Evolutionary conservation across 2,797 vertebrate genomes (phyloP), one percentile per base, ranked within the genome.

Genomic region (Poeciliopsis infans): DNA sequence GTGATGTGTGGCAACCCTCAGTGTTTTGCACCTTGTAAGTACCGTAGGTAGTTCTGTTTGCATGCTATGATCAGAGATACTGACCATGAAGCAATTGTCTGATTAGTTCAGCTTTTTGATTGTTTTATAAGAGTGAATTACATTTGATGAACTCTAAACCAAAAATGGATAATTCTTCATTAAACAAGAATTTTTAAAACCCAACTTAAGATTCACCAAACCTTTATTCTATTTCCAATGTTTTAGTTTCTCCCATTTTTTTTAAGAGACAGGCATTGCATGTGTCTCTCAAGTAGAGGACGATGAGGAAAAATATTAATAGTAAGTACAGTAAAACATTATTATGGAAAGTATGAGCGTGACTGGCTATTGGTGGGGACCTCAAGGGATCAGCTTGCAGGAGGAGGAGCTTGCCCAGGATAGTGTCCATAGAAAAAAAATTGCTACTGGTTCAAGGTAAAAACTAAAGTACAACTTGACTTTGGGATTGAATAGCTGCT

Each of bases 401-500:
- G n/a, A 39, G 51, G 51, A 53, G 51, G 51, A 53, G 23, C 1
- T 25, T 53, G 51, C 51, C 51, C 51, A 53, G 51, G 61, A 66
- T 36, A 7, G 16, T 39, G 3, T 36, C 36, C 18, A 66, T 20
- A 53, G 51, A 53, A 20, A 18, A 33, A 36, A 8, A 20, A 36
- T 33, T 33, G 33, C 13, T 36, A 36, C 31, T 20, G 61, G 61
- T 39, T 66, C 33, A 66, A 66, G 61, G 15, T 66, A 4, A 66
- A 66, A 66, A 16, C 18, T 76, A 84, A 43, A 72, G 16, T 46
- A 76, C 55, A n/a, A 20, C 7, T 77, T 64, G 72, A 31, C 53
- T 72, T 81, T 55, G 78, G 25, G 59, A 47, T 77, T 61, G 31
- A 64, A 55, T 1, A 84, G 13, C 36, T 53, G 55, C 61, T 20